A percentile compares a stretch with the other conserved stretches of the same genome.
Evolutionary conservation across 30 jellyfish, hydroid and myxozoan genomes (phyloP).

Genomic region (Rhopilema esculentum): DNA sequence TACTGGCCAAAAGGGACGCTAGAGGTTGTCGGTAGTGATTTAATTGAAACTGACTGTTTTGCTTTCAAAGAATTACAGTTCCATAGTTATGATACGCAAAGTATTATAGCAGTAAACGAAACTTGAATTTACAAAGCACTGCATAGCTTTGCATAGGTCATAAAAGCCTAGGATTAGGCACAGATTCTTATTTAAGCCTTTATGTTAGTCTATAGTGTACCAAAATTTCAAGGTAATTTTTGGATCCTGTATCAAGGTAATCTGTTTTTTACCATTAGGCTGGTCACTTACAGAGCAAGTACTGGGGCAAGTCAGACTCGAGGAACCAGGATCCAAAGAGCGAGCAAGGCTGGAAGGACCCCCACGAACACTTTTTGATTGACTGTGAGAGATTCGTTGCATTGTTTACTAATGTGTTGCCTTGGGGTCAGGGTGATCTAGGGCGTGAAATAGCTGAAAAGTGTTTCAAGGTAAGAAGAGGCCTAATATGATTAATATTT

Average conservation of each 20-base stretch:
- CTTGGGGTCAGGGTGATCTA: conserved; percentile 97
- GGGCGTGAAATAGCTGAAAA: conserved; percentile 85
- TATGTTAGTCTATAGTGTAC: too few species aligned
- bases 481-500: background rate
- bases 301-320: conserved; percentile 85
- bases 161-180: too few species aligned
- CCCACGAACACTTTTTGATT: conserved; percentile 93
- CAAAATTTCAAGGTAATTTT: too few species aligned
- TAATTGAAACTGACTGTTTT: too few species aligned
- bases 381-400: conserved; percentile 82
- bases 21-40: too few species aligned
- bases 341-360: conserved; percentile 95
- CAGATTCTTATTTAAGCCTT: too few species aligned
- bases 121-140: too few species aligned
- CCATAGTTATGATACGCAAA: too few species aligned
- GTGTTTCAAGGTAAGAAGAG: conserved; percentile 84
- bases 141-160: too few species aligned
- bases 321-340: conserved; percentile 65
- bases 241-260: background rate
- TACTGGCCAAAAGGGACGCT: too few species aligned
- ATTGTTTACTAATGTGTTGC: conserved; percentile 73
- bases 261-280: conserved; percentile 57
- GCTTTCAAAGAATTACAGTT: too few species aligned
- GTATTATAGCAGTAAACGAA: too few species aligned
- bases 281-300: conserved; percentile 91